Conservation (phyloP, 2,113 vertebrate genomes). For the Tretioscincus oriximinensis region DNA sequence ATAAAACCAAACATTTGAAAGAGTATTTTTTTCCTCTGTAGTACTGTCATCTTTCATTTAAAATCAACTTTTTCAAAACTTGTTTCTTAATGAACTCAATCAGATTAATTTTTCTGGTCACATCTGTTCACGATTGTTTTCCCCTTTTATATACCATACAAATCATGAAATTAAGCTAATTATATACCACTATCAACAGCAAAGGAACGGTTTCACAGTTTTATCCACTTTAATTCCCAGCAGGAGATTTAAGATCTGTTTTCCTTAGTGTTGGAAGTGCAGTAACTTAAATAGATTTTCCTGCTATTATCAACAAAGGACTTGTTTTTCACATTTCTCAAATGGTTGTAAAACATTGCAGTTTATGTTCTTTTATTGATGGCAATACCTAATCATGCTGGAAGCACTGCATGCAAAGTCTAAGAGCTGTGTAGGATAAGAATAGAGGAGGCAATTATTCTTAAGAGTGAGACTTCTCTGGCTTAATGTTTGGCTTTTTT, state of each 20-base stretch:
- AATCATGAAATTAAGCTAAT: constrained; percentile 76
- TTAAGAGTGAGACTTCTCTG: constrained; percentile 31
- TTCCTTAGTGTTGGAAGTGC: constrained; percentile 63
- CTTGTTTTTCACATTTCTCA: constrained; percentile 65
- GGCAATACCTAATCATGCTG: constrained; percentile 29
- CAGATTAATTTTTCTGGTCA: constrained; percentile 75
- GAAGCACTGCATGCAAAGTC: constrained; percentile 42
- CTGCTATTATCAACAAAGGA: constrained; percentile 54
- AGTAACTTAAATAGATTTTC: constrained; percentile 63
- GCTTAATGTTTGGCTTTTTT: constrained; percentile 18
- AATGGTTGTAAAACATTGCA: constrained; percentile 60
- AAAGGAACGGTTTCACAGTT: constrained; percentile 65
- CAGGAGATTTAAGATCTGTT: constrained; percentile 60
- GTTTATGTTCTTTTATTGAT: constrained; percentile 58
- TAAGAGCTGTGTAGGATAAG: constrained; percentile 32
- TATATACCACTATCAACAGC: constrained; percentile 69
- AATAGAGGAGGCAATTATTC: constrained; percentile 40
- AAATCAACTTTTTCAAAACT: constrained; percentile 76
- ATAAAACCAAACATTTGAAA: constrained; percentile 21
- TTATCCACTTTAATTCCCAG: constrained; percentile 69
- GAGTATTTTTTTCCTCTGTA: constrained; percentile 26
- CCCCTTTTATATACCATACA: constrained; percentile 68
- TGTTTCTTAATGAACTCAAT: constrained; percentile 76
- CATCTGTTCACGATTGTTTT: constrained; percentile 74
- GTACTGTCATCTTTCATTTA: constrained; percentile 73